Evolutionary conservation across 1,140 invertebrate species (phyloP).

Genomic region (Telenomus remus): DNA sequence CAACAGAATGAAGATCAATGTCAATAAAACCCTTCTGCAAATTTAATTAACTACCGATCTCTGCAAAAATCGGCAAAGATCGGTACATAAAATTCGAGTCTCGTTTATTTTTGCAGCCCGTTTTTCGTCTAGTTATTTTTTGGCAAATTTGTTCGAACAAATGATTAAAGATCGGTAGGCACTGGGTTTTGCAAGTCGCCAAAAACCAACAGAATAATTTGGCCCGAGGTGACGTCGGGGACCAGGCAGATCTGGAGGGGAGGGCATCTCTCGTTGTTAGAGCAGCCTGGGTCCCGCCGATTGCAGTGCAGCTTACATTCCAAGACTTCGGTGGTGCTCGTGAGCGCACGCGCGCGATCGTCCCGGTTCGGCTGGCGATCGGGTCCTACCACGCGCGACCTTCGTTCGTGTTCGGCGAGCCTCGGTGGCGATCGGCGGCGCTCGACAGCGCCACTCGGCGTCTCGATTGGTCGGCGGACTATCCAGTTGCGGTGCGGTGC

Average conservation of each 20-base stretch:
- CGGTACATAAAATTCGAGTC: too few relatives aligned
- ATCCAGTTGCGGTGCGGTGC: conserved; percentile 51
- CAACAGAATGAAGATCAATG: too few relatives aligned
- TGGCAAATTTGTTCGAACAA: too few relatives aligned
- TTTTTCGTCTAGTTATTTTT: too few relatives aligned
- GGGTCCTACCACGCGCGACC: conserved; percentile 37
- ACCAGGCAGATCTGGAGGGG: conserved; percentile 3
- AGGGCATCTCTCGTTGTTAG: conserved; percentile 4
- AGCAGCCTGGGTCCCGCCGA: conserved; percentile 18
- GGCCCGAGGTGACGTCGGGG: conserved; percentile 10
- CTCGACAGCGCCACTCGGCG: conserved; percentile 14
- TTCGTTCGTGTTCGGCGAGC: conserved; percentile 62
- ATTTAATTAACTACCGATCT: too few relatives aligned
- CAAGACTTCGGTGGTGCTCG: conserved; percentile 45
- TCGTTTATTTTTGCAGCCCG: too few relatives aligned
- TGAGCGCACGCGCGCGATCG: conserved; percentile 35
- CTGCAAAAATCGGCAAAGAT: too few relatives aligned
- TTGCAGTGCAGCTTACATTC: conserved; percentile 64
- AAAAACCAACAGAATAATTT: background rate
- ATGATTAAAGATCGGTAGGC: too few relatives aligned
- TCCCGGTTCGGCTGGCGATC: conserved; percentile 1
- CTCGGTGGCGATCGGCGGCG: conserved; percentile 48
- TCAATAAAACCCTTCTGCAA: too few relatives aligned
- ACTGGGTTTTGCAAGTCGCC: too few relatives aligned
- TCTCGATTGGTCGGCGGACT: conserved; percentile 39